These are phyloP conservation scores for Amblyjoppa fuscipennis DNA, from an alignment of 2,888 invertebrate genomes.

Conservation along the genomic window DNA sequence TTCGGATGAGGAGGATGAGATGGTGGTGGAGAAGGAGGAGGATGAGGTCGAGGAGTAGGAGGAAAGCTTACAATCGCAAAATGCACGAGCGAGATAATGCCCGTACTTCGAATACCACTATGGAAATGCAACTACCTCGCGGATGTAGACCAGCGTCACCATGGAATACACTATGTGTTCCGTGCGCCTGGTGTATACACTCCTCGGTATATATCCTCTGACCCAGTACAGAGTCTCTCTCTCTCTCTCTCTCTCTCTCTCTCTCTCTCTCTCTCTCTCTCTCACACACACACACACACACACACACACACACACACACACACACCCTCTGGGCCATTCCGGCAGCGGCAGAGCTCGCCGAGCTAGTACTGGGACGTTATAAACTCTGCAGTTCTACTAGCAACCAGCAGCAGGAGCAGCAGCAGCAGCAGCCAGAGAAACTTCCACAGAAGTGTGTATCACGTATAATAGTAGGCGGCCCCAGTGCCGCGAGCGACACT, in stretches of 20 bases:
- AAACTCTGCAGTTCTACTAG: conserved; percentile 45
- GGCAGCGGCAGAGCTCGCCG: conserved; percentile 36
- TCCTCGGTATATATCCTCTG: conserved; percentile 37
- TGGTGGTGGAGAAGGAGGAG: conserved; percentile 8
- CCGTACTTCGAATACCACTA: conserved; percentile 62
- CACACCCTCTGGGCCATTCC: conserved; percentile 29
- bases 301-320: too few species aligned
- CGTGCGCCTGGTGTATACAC: conserved; percentile 1
- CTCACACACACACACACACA: too few species aligned
- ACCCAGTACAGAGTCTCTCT: conserved; percentile 28
- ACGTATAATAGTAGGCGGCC: conserved; percentile 39
- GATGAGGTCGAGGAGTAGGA: neutral
- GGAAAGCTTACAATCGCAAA: conserved; percentile 55
- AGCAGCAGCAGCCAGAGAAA: conserved; percentile 45
- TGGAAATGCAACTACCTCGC: conserved; percentile 56
- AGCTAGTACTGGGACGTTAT: conserved; percentile 50
- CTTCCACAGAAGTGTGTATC: conserved; percentile 50
- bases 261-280: too few species aligned
- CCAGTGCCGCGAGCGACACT: conserved; percentile 10
- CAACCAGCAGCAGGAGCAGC: conserved; percentile 1
- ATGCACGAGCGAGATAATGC: conserved; percentile 63
- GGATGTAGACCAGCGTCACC: conserved; percentile 33
- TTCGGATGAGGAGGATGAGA: conserved; percentile 4
- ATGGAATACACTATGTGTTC: conserved; percentile 33
- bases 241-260: neutral